Evolutionary conservation across 2,113 vertebrate genomes (phyloP).

Genomic region (Malurus melanocephalus): DNA sequence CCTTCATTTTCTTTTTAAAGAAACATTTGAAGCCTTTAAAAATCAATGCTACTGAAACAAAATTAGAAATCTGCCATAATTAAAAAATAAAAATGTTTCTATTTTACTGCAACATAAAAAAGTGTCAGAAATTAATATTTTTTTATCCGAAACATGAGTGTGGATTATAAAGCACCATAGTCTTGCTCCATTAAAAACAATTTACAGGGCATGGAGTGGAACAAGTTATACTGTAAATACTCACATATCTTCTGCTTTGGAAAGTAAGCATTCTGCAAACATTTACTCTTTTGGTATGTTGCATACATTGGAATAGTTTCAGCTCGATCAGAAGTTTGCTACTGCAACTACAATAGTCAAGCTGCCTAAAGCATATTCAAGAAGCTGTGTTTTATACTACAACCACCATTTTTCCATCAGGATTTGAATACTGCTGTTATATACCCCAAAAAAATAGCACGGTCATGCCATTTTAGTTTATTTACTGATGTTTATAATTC

Average conservation of each 20-base stretch:
- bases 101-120: neutral
- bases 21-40: neutral
- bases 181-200: neutral
- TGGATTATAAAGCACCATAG: neutral
- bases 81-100: neutral
- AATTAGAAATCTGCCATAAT: neutral
- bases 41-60: neutral
- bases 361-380: neutral
- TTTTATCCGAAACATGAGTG: neutral
- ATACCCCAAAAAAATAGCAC: neutral
- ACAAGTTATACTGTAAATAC: neutral
- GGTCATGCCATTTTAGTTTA: neutral
- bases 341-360: neutral
- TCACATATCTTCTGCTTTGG: neutral
- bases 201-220: neutral
- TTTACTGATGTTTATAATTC: neutral
- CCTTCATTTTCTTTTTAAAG: neutral
- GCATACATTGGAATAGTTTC: neutral
- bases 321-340: neutral
- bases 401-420: neutral
- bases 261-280: neutral
- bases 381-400: neutral
- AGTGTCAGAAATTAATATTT: neutral
- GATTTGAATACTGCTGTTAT: neutral
- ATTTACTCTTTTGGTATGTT: neutral